phyloP scores from a whole-genome alignment of 2,113 vertebrate genomes.

The Eubucco bourcierii region DNA sequence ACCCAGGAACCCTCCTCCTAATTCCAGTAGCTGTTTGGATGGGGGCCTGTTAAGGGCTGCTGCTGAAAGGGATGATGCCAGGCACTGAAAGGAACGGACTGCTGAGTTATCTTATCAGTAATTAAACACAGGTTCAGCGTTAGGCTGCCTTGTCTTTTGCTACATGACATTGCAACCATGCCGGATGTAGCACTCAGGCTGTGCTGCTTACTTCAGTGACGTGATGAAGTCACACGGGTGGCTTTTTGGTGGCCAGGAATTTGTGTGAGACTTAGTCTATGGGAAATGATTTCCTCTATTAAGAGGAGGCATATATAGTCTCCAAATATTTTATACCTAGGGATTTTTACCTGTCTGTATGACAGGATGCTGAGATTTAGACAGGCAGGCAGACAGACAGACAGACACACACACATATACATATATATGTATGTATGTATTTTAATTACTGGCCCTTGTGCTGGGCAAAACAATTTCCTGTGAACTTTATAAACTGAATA shows the following conservation, averaged over 20 bases:
- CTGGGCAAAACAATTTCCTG: neutral
- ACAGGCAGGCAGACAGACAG: too few relatives aligned
- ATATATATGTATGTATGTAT: neutral
- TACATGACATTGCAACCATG: neutral
- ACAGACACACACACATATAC: too few relatives aligned
- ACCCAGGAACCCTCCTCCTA: neutral
- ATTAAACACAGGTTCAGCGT: neutral
- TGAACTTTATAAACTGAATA: neutral
- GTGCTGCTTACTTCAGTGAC: slow-evolving; percentile 20
- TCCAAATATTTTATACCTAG: neutral
- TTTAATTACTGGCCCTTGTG: neutral
- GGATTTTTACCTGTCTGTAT: neutral
- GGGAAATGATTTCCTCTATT: neutral
- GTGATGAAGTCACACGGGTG: neutral
- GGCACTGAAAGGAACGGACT: slow-evolving; percentile 1
- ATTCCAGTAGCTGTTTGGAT: neutral
- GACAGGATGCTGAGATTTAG: neutral
- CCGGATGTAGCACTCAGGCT: neutral
- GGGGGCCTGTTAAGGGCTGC: neutral
- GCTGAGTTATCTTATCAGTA: slow-evolving; percentile 30
- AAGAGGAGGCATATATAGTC: neutral
- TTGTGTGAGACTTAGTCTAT: neutral
- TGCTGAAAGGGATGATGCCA: slow-evolving; percentile 34
- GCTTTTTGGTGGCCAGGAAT: neutral
- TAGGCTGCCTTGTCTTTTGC: neutral